A percentile compares a stretch with the other conserved stretches of the same genome.
These are phyloP conservation scores for Caradrina clavipalpis DNA, from an alignment of 2,888 invertebrate genomes.

Conservation along the genomic window DNA sequence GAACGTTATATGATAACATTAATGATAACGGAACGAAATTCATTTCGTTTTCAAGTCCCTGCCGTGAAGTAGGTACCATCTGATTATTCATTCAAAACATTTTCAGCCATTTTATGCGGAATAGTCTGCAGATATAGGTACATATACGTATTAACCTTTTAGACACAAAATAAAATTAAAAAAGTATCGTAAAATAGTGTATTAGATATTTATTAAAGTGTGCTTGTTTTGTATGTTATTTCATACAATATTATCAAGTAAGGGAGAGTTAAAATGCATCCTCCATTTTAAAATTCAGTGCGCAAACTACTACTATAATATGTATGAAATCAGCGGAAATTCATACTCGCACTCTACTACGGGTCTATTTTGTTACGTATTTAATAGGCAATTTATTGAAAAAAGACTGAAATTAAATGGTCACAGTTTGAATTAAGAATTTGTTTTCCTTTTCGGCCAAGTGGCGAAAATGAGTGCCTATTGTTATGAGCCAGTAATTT, in stretches of 20 bases:
- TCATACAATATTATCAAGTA: too few species aligned
- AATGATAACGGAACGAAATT: too few species aligned
- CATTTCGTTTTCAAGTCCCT: too few species aligned
- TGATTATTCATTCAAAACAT: conserved; percentile 33
- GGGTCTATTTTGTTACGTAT: background rate
- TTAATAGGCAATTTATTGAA: conserved; percentile 8
- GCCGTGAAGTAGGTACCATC: conserved; percentile 5
- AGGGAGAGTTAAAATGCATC: conserved; percentile 13
- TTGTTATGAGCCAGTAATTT: conserved; percentile 6
- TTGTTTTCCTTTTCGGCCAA: background rate
- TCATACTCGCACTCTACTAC: conserved; percentile 34
- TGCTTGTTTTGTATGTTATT: conserved; percentile 5
- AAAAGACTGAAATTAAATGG: background rate
- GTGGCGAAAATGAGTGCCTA: background rate
- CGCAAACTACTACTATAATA: conserved; percentile 52
- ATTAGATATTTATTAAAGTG: conserved; percentile 20
- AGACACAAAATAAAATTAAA: background rate
- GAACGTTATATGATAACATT: too few species aligned
- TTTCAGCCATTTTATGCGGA: conserved; percentile 17
- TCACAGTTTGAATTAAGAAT: conserved; percentile 2
- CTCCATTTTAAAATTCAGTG: conserved; percentile 58
- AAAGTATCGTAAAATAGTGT: background rate
- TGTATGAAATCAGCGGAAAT: conserved; percentile 56
- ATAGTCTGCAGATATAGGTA: conserved; percentile 24
- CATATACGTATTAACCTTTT: conserved; percentile 9